Evolutionary conservation across 2,888 invertebrate species (phyloP).

Genomic region (Aproaerema taeniolella): DNA sequence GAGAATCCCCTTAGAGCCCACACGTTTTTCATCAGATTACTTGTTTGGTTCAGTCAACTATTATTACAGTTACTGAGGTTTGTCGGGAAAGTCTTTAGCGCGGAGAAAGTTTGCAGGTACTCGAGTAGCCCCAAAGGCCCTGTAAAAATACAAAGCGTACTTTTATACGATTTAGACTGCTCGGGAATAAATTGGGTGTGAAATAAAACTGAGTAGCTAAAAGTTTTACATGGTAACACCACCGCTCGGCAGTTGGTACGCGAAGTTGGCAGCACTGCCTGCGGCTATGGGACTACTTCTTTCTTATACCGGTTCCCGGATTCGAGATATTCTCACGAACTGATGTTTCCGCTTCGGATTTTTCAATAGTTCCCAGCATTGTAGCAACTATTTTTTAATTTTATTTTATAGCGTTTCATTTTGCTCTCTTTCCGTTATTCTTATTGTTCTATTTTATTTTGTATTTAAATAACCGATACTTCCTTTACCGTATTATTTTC

Average conservation of each 20-base stretch:
- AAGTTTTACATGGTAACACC: constrained; percentile 42
- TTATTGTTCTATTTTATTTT: no score
- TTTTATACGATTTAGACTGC: constrained; percentile 18
- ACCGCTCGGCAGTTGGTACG: constrained; percentile 33
- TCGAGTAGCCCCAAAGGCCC: not conserved
- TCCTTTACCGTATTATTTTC: no score
- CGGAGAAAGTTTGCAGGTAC: not conserved
- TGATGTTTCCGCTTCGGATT: constrained; percentile 9
- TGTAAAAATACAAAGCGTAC: not conserved
- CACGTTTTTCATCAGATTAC: constrained; percentile 7
- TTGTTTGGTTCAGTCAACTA: constrained; percentile 5
- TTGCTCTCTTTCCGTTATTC: no score
- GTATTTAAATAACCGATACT: no score
- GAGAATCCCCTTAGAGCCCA: constrained; percentile 1
- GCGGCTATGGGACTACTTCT: constrained; percentile 35
- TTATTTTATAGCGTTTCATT: no score
- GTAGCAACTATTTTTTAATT: not conserved
- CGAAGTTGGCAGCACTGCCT: constrained; percentile 31
- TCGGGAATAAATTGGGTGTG: constrained; percentile 52
- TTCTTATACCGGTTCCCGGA: constrained; percentile 23
- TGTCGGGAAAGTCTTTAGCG: not conserved
- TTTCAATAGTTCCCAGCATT: constrained; percentile 7
- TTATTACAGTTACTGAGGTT: constrained; percentile 2
- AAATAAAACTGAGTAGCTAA: constrained; percentile 57
- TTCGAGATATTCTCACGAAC: constrained; percentile 11